These are phyloP conservation scores for Antechinus stuartii DNA, from an alignment of 2,113 vertebrate species.

Conservation along the genomic window DNA sequence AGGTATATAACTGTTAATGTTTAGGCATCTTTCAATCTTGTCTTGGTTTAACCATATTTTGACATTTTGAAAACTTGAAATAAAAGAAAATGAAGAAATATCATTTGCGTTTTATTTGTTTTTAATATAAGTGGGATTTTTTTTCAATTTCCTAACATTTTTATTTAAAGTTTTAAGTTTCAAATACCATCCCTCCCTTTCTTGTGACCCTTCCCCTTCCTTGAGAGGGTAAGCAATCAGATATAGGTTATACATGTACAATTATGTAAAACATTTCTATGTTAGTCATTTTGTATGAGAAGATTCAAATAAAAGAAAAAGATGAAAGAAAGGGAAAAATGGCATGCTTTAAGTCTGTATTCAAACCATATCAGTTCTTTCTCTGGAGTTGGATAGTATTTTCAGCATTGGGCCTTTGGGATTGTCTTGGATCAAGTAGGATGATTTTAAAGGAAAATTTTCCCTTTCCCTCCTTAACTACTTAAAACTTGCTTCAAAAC, in stretches of 20 bases:
- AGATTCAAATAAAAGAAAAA: not conserved
- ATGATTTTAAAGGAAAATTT: not conserved
- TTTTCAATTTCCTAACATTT: not conserved
- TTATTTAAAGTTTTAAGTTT: too few relatives aligned
- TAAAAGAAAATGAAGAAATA: slow-evolving; percentile 18
- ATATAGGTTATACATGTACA: too few relatives aligned
- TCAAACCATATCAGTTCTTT: too few relatives aligned
- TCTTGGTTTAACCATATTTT: slow-evolving; percentile 9
- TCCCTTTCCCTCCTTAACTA: not conserved
- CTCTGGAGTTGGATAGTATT: too few relatives aligned
- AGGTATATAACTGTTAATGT: not conserved
- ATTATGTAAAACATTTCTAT: too few relatives aligned
- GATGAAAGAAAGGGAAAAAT: slow-evolving; percentile 12
- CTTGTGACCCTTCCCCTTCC: too few relatives aligned
- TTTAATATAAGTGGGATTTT: not conserved
- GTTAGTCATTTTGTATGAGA: too few relatives aligned
- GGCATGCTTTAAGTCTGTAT: too few relatives aligned
- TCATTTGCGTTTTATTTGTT: not conserved
- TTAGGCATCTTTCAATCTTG: slow-evolving; percentile 8
- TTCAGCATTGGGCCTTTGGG: too few relatives aligned
- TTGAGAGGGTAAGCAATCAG: too few relatives aligned
- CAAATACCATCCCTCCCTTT: too few relatives aligned
- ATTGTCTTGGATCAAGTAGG: too few relatives aligned
- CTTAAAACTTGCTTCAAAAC: not conserved
- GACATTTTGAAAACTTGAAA: not conserved